Conservation (phyloP, 2,888 invertebrate species). For the Drosophila gaucha region DNA sequence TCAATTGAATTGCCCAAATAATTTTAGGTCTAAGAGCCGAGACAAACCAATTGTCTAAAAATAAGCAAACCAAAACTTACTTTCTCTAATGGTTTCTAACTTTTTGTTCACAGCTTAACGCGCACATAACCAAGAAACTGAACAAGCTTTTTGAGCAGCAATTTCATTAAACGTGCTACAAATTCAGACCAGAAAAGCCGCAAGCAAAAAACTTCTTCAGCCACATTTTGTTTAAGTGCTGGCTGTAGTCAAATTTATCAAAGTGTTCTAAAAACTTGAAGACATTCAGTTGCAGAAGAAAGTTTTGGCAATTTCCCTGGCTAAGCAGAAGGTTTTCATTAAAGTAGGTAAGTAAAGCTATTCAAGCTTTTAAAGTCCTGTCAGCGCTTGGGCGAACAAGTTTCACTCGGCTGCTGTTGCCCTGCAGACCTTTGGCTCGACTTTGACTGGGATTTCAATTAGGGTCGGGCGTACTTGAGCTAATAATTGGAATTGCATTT, state of each 20-base stretch:
- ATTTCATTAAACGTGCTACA: conserved; percentile 5
- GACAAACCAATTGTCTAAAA: background rate
- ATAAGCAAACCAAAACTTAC: background rate
- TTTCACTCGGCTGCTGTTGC: background rate
- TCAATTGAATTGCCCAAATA: background rate
- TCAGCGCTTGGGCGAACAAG: conserved; percentile 10
- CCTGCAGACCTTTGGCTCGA: background rate
- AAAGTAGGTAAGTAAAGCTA: conserved; percentile 21
- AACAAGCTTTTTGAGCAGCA: background rate
- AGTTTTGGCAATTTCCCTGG: conserved; percentile 20
- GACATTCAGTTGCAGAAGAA: conserved; percentile 38
- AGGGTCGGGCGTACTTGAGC: background rate
- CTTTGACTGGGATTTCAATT: conserved; percentile 2
- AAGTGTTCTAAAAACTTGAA: conserved; percentile 53
- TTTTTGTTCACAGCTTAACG: too few relatives aligned
- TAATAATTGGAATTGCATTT: conserved; percentile 15
- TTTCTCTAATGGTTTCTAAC: background rate
- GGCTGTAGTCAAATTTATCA: conserved; percentile 41
- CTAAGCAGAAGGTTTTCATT: background rate
- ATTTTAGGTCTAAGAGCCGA: background rate
- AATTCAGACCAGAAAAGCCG: conserved; percentile 1
- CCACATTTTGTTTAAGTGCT: background rate
- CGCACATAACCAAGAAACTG: too few relatives aligned
- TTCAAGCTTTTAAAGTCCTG: conserved; percentile 12
- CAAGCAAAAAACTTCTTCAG: background rate